Base-by-base conservation (phyloP, 1,140 invertebrate genomes). In the Rhagoletis zephyria region DNA sequence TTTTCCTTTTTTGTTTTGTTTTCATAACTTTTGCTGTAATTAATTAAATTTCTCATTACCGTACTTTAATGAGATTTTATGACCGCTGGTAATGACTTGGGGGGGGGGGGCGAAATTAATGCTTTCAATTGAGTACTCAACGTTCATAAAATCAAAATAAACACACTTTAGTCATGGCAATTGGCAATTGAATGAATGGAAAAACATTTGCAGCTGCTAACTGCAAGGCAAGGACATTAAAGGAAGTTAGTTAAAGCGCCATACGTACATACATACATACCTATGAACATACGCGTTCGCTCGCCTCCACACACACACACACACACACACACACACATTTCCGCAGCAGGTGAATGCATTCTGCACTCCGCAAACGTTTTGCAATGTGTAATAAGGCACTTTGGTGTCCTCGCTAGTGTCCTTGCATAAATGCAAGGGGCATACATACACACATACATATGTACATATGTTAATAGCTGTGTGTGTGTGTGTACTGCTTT, bases 71-170 rank as follows among this genome's bases (percentile, higher is more conserved):
- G 74, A 30, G 48, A 30, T 81, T 81, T 81, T 51, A 81, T 81
- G 48, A 56, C 74, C 74, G 19, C 7, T 81, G 74, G 48, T 81
- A 19, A 59, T 81, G 74, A 81, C 74, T 56, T 56, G 48, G 30
- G 30, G 30, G 30, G 48, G 30, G 30, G 30, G 30, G 74, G 6
- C 10, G 19, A 81, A 81, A 81, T 81, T 56, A 81, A 81, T 81
- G 74, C 74, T 56, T 81, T 81, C 74, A 81, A 81, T 81, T 81
- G 74, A 81, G 74, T 56, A 30, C 74, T 81, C 74, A 81, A 19
- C 74, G 74, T 56, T 19, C 48, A 81, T 81, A 81, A 81, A 81
- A 81, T 81, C 74, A 81, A 81, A 81, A 81, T 56, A 81, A 81
- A 81, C 74, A 81, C 74, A 81, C 74, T 81, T 81, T 81, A 51